Conservation (phyloP, 2,888 invertebrate species). For the Choristoneura rosaceana region DNA sequence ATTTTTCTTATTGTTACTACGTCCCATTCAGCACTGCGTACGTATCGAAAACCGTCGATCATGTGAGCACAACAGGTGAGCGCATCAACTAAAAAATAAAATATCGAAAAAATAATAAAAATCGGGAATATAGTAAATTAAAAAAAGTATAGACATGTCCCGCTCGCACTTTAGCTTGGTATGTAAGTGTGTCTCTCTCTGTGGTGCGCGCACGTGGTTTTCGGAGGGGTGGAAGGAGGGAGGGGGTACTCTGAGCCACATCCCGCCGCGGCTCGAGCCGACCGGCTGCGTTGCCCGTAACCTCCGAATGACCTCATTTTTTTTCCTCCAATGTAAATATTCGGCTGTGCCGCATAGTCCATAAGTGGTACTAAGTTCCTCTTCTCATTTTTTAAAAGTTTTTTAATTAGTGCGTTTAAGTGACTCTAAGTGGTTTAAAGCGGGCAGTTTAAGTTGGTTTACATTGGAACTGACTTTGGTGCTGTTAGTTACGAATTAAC, state of each 20-base stretch:
- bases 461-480: conserved; percentile 55
- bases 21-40: conserved; percentile 47
- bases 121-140: conserved; percentile 84
- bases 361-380: conserved; percentile 85
- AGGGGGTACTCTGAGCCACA: conserved; percentile 67
- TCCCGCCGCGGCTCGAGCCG: conserved; percentile 83
- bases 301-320: conserved; percentile 85
- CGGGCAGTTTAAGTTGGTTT: conserved; percentile 31
- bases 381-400: conserved; percentile 62
- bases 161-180: conserved; percentile 50
- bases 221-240: conserved; percentile 58
- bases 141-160: conserved; percentile 76
- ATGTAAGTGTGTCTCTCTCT: conserved; percentile 64
- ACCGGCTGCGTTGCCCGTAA: conserved; percentile 84
- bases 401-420: conserved; percentile 44
- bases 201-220: conserved; percentile 79
- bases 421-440: conserved; percentile 36
- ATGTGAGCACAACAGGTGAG: conserved; percentile 81
- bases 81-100: conserved; percentile 86
- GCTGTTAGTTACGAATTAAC: conserved; percentile 49
- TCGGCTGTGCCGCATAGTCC: conserved; percentile 84
- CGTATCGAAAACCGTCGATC: conserved; percentile 77
- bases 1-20: conserved; percentile 36
- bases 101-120: conserved; percentile 86
- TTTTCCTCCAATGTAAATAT: conserved; percentile 85